Evolutionary conservation across 2,888 invertebrate species (phyloP).

Genomic region (Leptinotarsa haldemani): DNA sequence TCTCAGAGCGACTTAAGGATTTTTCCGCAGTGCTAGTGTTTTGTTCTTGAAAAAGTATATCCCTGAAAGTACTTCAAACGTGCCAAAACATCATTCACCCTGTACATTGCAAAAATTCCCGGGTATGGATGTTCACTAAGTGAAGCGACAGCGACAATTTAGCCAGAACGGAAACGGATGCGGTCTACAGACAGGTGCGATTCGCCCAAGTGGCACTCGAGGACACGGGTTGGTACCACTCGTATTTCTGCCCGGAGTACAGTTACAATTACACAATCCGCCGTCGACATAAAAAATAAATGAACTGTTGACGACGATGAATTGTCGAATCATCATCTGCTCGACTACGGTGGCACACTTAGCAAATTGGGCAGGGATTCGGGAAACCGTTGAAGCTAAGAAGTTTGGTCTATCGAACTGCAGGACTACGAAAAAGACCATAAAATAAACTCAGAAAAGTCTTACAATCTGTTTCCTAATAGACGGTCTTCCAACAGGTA

Average conservation of each 20-base stretch:
- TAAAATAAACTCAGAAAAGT: too few species aligned
- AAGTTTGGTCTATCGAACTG: neutral
- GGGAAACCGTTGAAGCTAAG: neutral
- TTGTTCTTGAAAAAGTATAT: too few species aligned
- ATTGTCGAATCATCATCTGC: constrained; percentile 10
- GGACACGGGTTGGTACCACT: constrained; percentile 25
- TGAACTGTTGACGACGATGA: constrained; percentile 32
- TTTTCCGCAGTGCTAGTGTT: too few species aligned
- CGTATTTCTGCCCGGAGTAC: constrained; percentile 28
- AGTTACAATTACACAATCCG: constrained; percentile 38
- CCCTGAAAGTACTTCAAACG: too few species aligned
- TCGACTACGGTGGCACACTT: constrained; percentile 7
- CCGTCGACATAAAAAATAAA: constrained; percentile 40
- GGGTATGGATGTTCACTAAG: constrained; percentile 4
- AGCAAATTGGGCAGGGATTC: neutral
- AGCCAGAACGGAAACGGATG: constrained; percentile 61
- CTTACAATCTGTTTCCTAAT: too few species aligned
- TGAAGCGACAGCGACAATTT: constrained; percentile 32
- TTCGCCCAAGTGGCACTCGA: constrained; percentile 56
- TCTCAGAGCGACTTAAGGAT: too few species aligned
- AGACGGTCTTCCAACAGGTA: too few species aligned
- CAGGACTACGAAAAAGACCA: too few species aligned
- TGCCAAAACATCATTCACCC: neutral
- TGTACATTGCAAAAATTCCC: constrained; percentile 22
- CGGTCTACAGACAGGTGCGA: constrained; percentile 63